Evolutionary conservation across 1,140 invertebrate genomes (phyloP).

Genomic region (Kradibia gibbosae): DNA sequence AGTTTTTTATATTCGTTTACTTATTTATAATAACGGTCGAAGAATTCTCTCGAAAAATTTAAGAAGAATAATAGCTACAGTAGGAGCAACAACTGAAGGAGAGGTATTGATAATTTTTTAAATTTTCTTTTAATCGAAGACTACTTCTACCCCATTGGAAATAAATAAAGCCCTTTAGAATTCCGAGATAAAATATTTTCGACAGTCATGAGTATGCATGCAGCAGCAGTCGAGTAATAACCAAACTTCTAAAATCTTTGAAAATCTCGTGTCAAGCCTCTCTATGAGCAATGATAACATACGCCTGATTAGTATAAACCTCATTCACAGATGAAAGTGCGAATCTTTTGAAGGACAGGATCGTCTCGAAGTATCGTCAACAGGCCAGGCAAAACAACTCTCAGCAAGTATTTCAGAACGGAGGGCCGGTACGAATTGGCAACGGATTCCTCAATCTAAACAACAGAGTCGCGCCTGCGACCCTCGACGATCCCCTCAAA

Average conservation of each 20-base stretch:
- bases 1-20: no score
- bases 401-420: constrained; percentile 62
- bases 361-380: constrained; percentile 55
- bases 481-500: constrained; percentile 60
- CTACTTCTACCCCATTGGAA: no score
- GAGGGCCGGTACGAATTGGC: constrained; percentile 56
- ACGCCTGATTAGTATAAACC: constrained; percentile 40
- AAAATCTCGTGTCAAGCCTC: not conserved
- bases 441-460: constrained; percentile 61
- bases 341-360: not conserved
- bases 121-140: no score
- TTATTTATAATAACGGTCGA: no score
- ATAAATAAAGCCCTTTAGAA: no score
- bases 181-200: not conserved
- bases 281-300: not conserved
- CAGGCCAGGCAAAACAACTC: not conserved
- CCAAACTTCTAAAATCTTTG: not conserved
- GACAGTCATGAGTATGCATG: no score
- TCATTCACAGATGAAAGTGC: constrained; percentile 1
- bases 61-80: no score
- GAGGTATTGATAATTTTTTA: no score
- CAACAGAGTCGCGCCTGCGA: constrained; percentile 50
- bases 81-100: no score
- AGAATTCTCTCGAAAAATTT: no score
- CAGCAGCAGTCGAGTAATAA: no score